Conservation (phyloP, 2,113 vertebrate genomes). For the Psilopsiagon aymara region DNA sequence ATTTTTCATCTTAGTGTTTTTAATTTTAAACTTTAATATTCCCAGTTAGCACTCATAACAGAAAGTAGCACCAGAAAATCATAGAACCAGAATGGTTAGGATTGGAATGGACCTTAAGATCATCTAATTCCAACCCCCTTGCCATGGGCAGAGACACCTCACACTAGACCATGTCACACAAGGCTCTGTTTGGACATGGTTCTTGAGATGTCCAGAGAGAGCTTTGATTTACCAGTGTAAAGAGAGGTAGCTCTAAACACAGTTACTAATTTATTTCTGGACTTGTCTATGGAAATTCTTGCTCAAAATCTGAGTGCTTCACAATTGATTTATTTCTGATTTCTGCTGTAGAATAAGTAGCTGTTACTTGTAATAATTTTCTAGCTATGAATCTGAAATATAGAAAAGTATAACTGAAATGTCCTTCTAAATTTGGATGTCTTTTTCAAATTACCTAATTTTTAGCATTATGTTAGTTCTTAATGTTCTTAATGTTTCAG, state of each 20-base stretch:
- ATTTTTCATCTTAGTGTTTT: not conserved
- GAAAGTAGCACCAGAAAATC: not conserved
- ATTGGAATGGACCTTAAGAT: not conserved
- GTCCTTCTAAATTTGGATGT: not conserved
- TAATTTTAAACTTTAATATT: not conserved
- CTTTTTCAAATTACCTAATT: not conserved
- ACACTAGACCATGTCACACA: not conserved
- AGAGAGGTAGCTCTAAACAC: not conserved
- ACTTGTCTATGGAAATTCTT: not conserved
- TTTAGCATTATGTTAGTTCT: not conserved
- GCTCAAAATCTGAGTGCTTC: not conserved
- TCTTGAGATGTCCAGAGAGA: not conserved
- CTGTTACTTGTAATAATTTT: not conserved
- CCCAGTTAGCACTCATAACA: not conserved
- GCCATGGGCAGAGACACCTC: not conserved
- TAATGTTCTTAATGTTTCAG: not conserved
- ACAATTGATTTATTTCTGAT: not conserved
- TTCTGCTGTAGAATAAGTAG: not conserved
- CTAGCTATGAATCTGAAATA: not conserved
- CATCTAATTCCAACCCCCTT: not conserved
- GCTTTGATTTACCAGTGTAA: not conserved
- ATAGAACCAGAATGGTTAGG: not conserved
- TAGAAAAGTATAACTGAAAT: not conserved
- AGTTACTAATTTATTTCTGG: not conserved
- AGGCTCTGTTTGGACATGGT: not conserved